Evolutionary conservation across 1,140 invertebrate genomes (phyloP).

Genomic region (Drosophila melanogaster): DNA sequence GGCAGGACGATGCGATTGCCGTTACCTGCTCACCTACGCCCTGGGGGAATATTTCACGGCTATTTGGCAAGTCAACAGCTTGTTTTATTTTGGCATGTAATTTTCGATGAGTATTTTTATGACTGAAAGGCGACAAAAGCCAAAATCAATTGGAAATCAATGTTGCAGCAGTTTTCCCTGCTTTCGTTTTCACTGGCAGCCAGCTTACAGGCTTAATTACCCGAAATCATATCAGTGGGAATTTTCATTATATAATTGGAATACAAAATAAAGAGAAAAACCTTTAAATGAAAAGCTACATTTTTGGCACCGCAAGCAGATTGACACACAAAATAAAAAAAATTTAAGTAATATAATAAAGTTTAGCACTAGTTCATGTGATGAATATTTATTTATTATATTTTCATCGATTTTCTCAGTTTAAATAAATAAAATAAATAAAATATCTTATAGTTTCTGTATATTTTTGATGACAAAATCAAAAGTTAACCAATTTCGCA

Average conservation of each 20-base stretch:
- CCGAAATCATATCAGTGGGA: too few relatives aligned
- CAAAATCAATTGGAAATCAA: slow-evolving; percentile 81
- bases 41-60: slow-evolving; percentile 81
- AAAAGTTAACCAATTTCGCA: slow-evolving; percentile 15
- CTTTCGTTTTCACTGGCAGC: slow-evolving; percentile 7
- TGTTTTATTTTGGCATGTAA: slow-evolving; percentile 77
- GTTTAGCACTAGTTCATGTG: too few relatives aligned
- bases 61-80: slow-evolving; percentile 83
- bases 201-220: background rate
- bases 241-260: too few relatives aligned
- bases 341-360: too few relatives aligned
- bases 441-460: too few relatives aligned
- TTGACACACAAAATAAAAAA: too few relatives aligned
- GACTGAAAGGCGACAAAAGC: slow-evolving; percentile 62
- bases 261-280: too few relatives aligned
- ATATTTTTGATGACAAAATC: background rate
- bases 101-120: slow-evolving; percentile 82
- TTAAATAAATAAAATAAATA: too few relatives aligned
- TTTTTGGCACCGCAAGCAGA: too few relatives aligned
- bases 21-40: slow-evolving; percentile 81
- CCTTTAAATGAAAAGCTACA: too few relatives aligned
- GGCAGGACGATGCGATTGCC: slow-evolving; percentile 72
- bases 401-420: too few relatives aligned
- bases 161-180: slow-evolving; percentile 49
- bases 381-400: too few relatives aligned